Evolutionary conservation across 2,888 invertebrate species (phyloP), one percentile per base, ranked within the genome.

Genomic region (Parelbella ahira): DNA sequence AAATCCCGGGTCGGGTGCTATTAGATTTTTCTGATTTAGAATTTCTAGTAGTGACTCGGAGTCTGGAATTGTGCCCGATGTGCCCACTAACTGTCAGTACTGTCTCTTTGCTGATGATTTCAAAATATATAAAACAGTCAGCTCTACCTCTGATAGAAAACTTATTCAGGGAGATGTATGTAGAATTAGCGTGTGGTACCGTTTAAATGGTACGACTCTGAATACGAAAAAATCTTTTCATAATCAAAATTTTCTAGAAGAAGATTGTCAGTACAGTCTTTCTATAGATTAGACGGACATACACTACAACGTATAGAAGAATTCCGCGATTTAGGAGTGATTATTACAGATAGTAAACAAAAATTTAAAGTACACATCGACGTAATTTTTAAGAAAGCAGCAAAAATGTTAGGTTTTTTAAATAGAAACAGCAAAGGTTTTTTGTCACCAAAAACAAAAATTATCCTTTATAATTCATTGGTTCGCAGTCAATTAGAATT

Each of bases 21-120:
- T n/a, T n/a, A n/a, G n/a, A n/a, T n/a, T n/a, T n/a, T n/a, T n/a
- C n/a, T n/a, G n/a, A n/a, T n/a, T n/a, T n/a, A n/a, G n/a, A n/a
- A n/a, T n/a, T n/a, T n/a, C n/a, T n/a, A n/a, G n/a, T n/a, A n/a
- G n/a, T n/a, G n/a, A n/a, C n/a, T n/a, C n/a, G n/a, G n/a, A n/a
- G n/a, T n/a, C n/a, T n/a, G n/a, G n/a, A n/a, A n/a, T n/a, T n/a
- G n/a, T n/a, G n/a, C n/a, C n/a, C n/a, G n/a, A n/a, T n/a, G n/a
- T n/a, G n/a, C n/a, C n/a, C n/a, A n/a, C n/a, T n/a, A 13, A 45
- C 8, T 37, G 42, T 21, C 10, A 44, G 8, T 36, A 7, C 20
- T 46, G 28, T 4, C 28, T 51, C 0, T 51, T 49, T 20, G 53
- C 53, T 2, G 53, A 54, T 9, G 51, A 54, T 25, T 29, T 54